Evolutionary conservation across 2,797 vertebrate species (phyloP).

Genomic region (Morus bassanus): DNA sequence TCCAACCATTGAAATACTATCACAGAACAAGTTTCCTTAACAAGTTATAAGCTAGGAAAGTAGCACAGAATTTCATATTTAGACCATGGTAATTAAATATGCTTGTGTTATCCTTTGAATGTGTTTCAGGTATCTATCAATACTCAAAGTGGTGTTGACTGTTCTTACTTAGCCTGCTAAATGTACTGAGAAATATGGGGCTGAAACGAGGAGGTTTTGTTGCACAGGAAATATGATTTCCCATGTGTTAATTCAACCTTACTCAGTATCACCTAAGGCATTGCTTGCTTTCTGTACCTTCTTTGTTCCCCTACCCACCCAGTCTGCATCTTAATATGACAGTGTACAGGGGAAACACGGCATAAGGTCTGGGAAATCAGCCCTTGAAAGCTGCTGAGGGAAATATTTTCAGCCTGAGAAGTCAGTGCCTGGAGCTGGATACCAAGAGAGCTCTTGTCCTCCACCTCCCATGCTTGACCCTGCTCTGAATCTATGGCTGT

Average conservation of each 20-base stretch:
- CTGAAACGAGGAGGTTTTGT: neutral
- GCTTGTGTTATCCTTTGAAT: neutral
- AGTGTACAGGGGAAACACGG: rapidly evolving
- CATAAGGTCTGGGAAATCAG: neutral
- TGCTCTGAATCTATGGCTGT: neutral
- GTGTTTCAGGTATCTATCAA: neutral
- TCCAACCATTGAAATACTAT: neutral
- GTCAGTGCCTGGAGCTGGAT: neutral
- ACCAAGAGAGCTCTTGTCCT: neutral
- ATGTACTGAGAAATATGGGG: neutral
- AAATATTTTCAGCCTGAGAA: neutral
- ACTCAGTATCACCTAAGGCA: neutral
- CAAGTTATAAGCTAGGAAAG: neutral
- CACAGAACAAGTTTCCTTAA: neutral
- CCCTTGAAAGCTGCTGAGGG: neutral
- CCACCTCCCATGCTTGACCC: rapidly evolving
- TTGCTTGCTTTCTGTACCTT: neutral
- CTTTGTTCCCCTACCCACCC: neutral
- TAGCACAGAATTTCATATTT: neutral
- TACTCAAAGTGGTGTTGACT: neutral
- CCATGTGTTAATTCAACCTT: neutral
- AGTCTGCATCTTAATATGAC: neutral
- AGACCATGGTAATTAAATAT: neutral
- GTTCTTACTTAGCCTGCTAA: neutral
- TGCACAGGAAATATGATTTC: neutral